Evolutionary conservation across 2,113 vertebrate genomes (phyloP), one percentile per base, ranked within the genome.

Genomic region (Polypterus bichir): DNA sequence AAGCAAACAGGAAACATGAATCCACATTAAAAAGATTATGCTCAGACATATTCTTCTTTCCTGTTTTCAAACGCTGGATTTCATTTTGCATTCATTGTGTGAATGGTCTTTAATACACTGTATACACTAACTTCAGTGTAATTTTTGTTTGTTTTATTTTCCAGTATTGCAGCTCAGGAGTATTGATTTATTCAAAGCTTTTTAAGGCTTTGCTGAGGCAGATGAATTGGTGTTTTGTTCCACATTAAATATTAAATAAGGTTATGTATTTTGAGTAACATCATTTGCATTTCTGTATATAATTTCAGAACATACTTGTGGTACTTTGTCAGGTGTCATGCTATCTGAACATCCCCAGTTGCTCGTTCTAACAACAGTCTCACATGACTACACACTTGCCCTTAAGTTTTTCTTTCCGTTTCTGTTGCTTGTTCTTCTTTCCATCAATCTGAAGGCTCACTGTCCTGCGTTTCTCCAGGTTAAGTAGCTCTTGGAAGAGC

Each of bases 401-500:
- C 73, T 89, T 86, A 65, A 89, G 85, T 62, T 88, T 88, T 65
- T 89, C 87, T 72, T 85, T 88, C 64, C 87, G 73, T 59, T 88
- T 88, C 76, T 89, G 86, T 61, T 89, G 87, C 71, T 88, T 89
- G 72, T 80, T 87, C 74, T 88, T 89, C 57, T 88, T 88, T 5
- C 87, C 86, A 9, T 89, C 87, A 10, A 88, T 87, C 67, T 89
- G 88, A 11, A 89, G 81, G 68, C 88, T 89, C 71, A 89, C 87
- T 66, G 86, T 81, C 76, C 88, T 78, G 71, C 87, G 88, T 74
- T 89, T 89, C 78, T 89, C 88, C 64, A 89, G 68, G 65, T 85
- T 89, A 49, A 89, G 83, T 55, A 89, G 51, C 70, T 89, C 87
- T 69, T 89, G 88, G 57, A 89, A 89, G 27, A 89, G 77, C 71